Evolutionary conservation across 2,797 vertebrate genomes (phyloP).

Genomic region (Poeciliopsis gracilis): DNA sequence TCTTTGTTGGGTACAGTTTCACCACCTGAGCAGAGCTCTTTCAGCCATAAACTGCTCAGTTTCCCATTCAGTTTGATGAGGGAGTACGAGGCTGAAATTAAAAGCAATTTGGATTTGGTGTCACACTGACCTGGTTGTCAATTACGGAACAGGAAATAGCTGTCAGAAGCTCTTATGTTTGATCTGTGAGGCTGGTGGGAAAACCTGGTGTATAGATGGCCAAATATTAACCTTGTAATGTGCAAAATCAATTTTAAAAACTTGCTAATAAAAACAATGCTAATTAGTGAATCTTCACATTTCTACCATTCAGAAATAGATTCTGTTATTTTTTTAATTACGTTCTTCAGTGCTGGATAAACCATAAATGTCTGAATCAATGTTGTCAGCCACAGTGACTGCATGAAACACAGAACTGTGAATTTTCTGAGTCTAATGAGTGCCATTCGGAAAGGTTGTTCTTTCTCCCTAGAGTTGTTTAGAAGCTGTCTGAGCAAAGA

Average conservation of each 20-base stretch:
- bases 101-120: constrained; percentile 68
- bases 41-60: constrained; percentile 20
- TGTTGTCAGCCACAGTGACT: neutral
- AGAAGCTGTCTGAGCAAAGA: constrained; percentile 37
- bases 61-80: constrained; percentile 56
- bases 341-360: constrained; percentile 1
- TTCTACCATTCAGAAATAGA: constrained; percentile 11
- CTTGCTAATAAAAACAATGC: no score
- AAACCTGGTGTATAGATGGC: constrained; percentile 2
- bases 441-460: constrained; percentile 3
- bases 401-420: neutral
- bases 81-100: constrained; percentile 56
- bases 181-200: constrained; percentile 38
- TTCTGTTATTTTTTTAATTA: constrained; percentile 18
- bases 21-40: constrained; percentile 53
- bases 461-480: constrained; percentile 32
- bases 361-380: neutral
- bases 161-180: constrained; percentile 56
- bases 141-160: constrained; percentile 63
- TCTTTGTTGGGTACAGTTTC: constrained; percentile 71
- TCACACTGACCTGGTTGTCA: constrained; percentile 40
- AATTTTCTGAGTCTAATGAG: neutral
- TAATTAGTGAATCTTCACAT: constrained; percentile 26
- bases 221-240: constrained; percentile 26
- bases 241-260: constrained; percentile 34